A percentile compares a stretch with the other conserved stretches of the same genome.
Conservation (phyloP, 2,888 invertebrate species). For the Odontocerum albicorne region DNA sequence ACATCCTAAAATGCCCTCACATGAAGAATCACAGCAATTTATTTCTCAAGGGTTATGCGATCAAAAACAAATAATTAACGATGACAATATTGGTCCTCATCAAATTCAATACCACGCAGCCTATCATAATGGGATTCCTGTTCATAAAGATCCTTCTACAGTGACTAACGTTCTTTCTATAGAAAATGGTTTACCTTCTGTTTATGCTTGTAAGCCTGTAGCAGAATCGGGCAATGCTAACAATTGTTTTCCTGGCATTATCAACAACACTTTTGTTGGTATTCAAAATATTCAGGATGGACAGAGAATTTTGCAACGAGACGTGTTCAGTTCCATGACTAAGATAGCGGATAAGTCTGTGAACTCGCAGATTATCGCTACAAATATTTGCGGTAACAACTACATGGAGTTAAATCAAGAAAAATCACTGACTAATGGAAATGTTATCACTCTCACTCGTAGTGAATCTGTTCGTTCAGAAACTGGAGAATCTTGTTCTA, state of each 20-base stretch:
- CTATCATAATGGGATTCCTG: conserved; percentile 28
- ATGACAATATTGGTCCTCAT: conserved; percentile 10
- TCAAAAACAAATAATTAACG: conserved; percentile 38
- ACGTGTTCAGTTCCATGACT: conserved; percentile 40
- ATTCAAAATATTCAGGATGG: conserved; percentile 20
- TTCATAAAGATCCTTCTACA: conserved; percentile 22
- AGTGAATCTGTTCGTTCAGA: conserved; percentile 62
- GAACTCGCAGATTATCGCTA: conserved; percentile 6
- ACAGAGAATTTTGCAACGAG: conserved; percentile 27
- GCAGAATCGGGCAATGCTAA: conserved; percentile 16
- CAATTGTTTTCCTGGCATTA: conserved; percentile 18
- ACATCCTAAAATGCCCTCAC: conserved; percentile 28
- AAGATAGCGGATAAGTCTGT: conserved; percentile 44
- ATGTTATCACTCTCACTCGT: conserved; percentile 43
- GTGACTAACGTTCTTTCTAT: conserved; percentile 20
- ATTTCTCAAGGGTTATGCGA: conserved; percentile 40
- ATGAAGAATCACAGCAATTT: conserved; percentile 15
- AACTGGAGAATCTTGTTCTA: conserved; percentile 59
- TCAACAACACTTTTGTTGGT: conserved; percentile 28
- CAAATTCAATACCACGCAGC: conserved; percentile 26
- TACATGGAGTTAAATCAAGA: conserved; percentile 28
- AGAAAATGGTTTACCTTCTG: conserved; percentile 20
- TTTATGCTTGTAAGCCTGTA: conserved; percentile 25
- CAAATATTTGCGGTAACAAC: conserved; percentile 38
- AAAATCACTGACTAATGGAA: conserved; percentile 20